Percentiles rank a stretch among this genome's conserved stretches.
These are phyloP conservation scores for Dasyornis broadbenti DNA, from an alignment of 2,113 vertebrate genomes.

Conservation along the genomic window DNA sequence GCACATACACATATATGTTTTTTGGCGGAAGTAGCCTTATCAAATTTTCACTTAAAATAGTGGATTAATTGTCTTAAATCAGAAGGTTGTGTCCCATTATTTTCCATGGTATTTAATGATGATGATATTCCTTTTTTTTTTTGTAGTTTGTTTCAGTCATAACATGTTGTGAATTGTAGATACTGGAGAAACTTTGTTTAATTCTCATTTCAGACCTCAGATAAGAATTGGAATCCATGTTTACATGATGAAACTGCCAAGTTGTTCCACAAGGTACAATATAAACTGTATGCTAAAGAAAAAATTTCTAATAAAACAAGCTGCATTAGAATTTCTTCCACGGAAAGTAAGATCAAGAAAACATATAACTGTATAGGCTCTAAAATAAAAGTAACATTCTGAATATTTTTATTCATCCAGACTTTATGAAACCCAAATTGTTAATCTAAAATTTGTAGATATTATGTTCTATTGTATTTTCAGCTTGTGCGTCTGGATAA, in stretches of 20 bases:
- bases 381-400: neutral
- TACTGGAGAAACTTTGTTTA: neutral
- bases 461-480: neutral
- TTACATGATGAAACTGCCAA: constrained; percentile 89
- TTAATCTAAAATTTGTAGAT: neutral
- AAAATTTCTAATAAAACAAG: neutral
- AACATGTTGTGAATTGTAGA: neutral
- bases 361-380: neutral
- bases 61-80: neutral
- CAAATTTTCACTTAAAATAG: neutral
- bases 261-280: constrained; percentile 90
- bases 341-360: neutral
- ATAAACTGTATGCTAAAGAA: neutral
- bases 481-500: constrained; percentile 91
- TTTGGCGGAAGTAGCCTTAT: fast-evolving
- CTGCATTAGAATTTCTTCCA: neutral
- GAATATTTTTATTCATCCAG: neutral
- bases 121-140: neutral
- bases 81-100: neutral
- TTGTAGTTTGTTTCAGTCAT: neutral
- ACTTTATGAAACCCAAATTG: neutral
- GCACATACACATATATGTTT: fast-evolving
- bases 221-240: constrained; percentile 90
- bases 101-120: neutral
- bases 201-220: constrained; percentile 80